Evolutionary conservation across 2,113 vertebrate genomes (phyloP), one percentile per base, ranked within the genome.

Genomic region (Odontophorus gujanensis): DNA sequence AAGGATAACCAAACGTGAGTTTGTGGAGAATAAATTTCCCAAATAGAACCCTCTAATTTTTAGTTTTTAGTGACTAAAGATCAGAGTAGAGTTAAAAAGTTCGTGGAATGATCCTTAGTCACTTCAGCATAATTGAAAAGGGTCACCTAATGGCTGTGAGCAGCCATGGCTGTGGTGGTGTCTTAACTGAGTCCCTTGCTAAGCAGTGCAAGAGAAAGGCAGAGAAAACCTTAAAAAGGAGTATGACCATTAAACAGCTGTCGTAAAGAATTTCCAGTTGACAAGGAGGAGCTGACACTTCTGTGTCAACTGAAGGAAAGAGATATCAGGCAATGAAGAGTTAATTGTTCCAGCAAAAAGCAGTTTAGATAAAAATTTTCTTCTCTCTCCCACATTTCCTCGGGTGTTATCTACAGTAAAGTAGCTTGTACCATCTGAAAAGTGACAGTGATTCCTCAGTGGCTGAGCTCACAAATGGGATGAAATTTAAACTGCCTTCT

Each of bases 401-500:
- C 8, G 50, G 53, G 91, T 89, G 93, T 11, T 87, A 75, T 90
- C 48, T 40, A 36, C 73, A 71, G 91, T 61, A 24, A 83, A 80
- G 85, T 87, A 93, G 84, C 87, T 51, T 38, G 81, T 75, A 51
- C 61, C 88, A 91, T 87, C 51, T 1, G 71, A 55, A 66, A 81
- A 68, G 88, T 86, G 93, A 91, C 95, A 94, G 91, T 53, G 93
- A 93, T 88, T 97, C 94, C 95, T 97, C 94, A 90, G 94, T 94
- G 96, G 62, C 95, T 95, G 95, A 83, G 93, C 92, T 94, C 85
- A 93, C 91, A 94, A 90, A 97, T 63, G 87, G 90, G 94, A 97
- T 97, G 94, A 97, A 97, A 97, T 96, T 96, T 93, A 96, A 97
- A 97, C 96, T 97, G 93, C 96, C 81, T 93, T 80, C 93, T 95